Conservation (phyloP, 2,888 invertebrate species). For the Yponomeuta evonymella region DNA sequence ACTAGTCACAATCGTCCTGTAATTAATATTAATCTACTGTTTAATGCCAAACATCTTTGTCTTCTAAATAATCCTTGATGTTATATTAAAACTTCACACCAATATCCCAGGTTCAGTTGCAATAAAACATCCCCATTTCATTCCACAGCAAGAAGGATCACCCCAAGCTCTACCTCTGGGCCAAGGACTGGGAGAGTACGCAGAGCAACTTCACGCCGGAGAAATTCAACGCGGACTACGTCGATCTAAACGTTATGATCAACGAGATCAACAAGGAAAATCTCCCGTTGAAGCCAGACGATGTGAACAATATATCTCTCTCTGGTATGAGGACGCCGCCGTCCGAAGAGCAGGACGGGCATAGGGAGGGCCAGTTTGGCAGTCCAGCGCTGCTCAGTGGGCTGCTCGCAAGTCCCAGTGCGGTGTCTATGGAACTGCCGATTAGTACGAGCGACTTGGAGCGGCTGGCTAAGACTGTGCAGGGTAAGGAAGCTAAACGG, state of each 20-base stretch:
- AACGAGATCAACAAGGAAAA: slow-evolving; percentile 57
- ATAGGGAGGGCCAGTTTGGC: slow-evolving; percentile 27
- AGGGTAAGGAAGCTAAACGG: slow-evolving; percentile 39
- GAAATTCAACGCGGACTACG: slow-evolving; percentile 58
- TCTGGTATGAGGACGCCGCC: slow-evolving; percentile 35
- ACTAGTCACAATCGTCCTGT: too few relatives aligned
- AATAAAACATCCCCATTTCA: neutral
- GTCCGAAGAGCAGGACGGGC: slow-evolving; percentile 31
- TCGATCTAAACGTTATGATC: slow-evolving; percentile 57
- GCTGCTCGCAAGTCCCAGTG: slow-evolving; percentile 54
- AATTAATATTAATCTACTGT: too few relatives aligned
- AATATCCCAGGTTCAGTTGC: too few relatives aligned
- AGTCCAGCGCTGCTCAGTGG: slow-evolving; percentile 41
- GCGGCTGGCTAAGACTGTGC: slow-evolving; percentile 56
- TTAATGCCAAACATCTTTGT: too few relatives aligned
- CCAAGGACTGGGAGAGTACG: slow-evolving; percentile 84
- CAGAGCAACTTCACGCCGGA: slow-evolving; percentile 51
- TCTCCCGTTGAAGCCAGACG: slow-evolving; percentile 44
- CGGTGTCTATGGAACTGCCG: slow-evolving; percentile 54
- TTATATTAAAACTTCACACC: too few relatives aligned
- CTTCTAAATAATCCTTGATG: too few relatives aligned
- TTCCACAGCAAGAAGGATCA: slow-evolving; percentile 71
- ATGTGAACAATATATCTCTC: slow-evolving; percentile 32
- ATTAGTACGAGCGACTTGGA: slow-evolving; percentile 61
- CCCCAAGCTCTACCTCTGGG: slow-evolving; percentile 91